A percentile compares a stretch with the other conserved stretches of the same genome.
Evolutionary conservation across 2,113 vertebrate species (phyloP).

Genomic region (Bungarus multicinctus): DNA sequence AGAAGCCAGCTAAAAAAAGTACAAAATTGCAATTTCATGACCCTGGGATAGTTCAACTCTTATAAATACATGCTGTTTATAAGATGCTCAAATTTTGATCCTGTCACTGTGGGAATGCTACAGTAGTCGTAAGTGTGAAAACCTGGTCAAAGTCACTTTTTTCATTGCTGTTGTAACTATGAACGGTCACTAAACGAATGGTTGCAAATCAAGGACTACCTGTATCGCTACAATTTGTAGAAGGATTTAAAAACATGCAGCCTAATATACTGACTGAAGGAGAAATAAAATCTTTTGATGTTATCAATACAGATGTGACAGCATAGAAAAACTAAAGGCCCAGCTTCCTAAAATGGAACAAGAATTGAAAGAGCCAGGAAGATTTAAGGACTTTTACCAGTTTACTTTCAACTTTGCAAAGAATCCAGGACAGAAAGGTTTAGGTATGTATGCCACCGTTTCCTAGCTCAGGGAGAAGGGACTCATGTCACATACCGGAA

Average conservation of each 20-base stretch:
- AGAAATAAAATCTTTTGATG: slow-evolving; percentile 50
- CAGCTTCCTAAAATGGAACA: slow-evolving; percentile 88
- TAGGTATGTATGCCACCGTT: slow-evolving; percentile 77
- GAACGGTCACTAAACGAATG: neutral
- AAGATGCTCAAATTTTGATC: neutral
- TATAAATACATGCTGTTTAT: too few relatives aligned
- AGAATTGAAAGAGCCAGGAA: slow-evolving; percentile 84
- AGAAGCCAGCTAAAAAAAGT: too few relatives aligned
- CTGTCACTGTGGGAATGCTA: neutral
- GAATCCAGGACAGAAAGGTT: slow-evolving; percentile 85
- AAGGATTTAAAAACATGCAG: neutral
- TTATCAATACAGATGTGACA: slow-evolving; percentile 78
- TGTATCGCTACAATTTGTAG: neutral
- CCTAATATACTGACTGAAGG: slow-evolving; percentile 29
- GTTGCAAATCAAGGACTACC: neutral
- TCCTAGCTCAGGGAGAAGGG: neutral
- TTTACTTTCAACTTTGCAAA: slow-evolving; percentile 90
- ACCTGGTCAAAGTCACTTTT: neutral
- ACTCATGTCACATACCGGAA: neutral
- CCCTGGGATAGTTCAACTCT: too few relatives aligned
- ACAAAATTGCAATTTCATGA: too few relatives aligned
- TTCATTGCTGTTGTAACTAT: neutral
- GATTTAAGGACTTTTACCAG: slow-evolving; percentile 90
- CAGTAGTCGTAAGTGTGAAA: neutral
- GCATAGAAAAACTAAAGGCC: slow-evolving; percentile 86